These are phyloP conservation scores for Tetramorium simillimum DNA, from an alignment of 1,140 invertebrate species.

Conservation along the genomic window DNA sequence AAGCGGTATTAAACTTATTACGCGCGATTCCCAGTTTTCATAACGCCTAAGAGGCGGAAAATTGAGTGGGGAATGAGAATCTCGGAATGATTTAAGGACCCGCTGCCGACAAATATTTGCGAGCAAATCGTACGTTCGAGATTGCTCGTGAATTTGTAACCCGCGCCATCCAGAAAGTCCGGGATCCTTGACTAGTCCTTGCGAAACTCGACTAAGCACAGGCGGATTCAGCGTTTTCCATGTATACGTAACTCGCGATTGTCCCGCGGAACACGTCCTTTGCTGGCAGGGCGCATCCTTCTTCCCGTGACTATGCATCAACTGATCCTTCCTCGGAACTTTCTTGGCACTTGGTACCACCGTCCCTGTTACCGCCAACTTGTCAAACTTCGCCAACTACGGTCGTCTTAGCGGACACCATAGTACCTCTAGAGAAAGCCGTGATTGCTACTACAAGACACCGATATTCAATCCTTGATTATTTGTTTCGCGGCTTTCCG, in stretches of 20 bases:
- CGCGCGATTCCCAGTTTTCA: conserved; percentile 14
- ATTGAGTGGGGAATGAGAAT: conserved; percentile 22
- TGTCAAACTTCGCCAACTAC: conserved; percentile 72
- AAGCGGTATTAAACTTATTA: background rate
- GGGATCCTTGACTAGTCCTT: conserved; percentile 1
- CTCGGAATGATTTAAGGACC: conserved; percentile 8
- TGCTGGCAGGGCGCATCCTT: conserved; percentile 63
- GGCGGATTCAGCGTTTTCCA: conserved; percentile 62
- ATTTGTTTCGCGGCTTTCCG: conserved; percentile 45
- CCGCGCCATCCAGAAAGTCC: conserved; percentile 42
- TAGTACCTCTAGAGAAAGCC: conserved; percentile 38
- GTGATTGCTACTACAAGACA: conserved; percentile 59
- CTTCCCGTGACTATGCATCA: conserved; percentile 71
- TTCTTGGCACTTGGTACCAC: conserved; percentile 70
- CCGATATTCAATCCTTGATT: conserved; percentile 68
- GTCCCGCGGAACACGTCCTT: conserved; percentile 67
- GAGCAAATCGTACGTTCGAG: conserved; percentile 54
- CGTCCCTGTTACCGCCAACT: conserved; percentile 71
- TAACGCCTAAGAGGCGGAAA: conserved; percentile 8
- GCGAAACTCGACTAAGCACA: conserved; percentile 64
- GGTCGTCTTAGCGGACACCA: conserved; percentile 56
- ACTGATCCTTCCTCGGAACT: conserved; percentile 71
- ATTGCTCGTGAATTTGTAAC: conserved; percentile 64
- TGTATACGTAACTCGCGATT: conserved; percentile 64
- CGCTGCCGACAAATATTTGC: conserved; percentile 60